Evolutionary conservation across 2,888 invertebrate genomes (phyloP).

Genomic region (Cheilosia variabilis): DNA sequence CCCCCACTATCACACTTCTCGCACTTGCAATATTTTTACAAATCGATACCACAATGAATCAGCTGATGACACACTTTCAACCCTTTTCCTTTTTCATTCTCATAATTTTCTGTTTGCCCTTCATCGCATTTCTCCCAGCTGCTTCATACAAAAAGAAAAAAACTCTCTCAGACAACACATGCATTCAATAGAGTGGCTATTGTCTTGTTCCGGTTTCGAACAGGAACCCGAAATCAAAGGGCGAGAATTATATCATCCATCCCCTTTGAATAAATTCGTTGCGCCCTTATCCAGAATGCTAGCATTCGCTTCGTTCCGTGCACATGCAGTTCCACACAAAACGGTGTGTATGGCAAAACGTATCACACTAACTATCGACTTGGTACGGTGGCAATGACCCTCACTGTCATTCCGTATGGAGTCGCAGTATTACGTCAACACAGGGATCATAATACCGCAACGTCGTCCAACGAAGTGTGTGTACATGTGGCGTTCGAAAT

Average conservation of each 20-base stretch:
- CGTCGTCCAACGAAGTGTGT: neutral
- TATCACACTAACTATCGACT: too few species aligned
- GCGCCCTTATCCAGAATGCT: neutral
- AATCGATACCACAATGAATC: neutral
- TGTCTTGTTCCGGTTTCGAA: too few species aligned
- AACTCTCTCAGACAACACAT: neutral
- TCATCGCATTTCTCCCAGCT: neutral
- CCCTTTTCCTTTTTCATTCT: neutral
- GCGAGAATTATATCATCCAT: neutral
- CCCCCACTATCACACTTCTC: too few species aligned
- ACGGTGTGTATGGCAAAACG: neutral
- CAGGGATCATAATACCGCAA: too few species aligned
- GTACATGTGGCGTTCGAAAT: neutral
- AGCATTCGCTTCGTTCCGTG: neutral
- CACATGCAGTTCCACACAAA: neutral
- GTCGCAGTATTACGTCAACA: too few species aligned
- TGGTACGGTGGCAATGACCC: neutral
- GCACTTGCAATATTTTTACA: too few species aligned
- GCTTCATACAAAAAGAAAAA: neutral
- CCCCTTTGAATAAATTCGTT: neutral
- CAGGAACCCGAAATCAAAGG: neutral
- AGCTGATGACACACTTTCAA: neutral
- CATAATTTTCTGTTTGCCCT: neutral
- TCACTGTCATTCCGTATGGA: neutral
- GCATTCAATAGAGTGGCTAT: too few species aligned